Base-by-base conservation (phyloP, 2,797 vertebrate species). In the Melanotaenia nigrans region DNA sequence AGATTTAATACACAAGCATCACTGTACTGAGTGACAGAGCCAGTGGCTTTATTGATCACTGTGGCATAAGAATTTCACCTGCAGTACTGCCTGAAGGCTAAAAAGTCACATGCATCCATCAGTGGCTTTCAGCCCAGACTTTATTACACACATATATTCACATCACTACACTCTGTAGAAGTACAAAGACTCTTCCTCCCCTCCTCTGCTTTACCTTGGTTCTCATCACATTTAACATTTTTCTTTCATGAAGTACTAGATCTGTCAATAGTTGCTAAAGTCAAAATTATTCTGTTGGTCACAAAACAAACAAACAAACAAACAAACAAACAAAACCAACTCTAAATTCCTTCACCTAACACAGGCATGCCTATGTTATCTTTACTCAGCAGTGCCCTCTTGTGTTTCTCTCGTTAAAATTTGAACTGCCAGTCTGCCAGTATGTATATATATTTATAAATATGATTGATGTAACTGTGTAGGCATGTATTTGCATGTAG, bases 381-480 rank as follows among this genome's bases (percentile, higher is more conserved):
- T 63, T 62, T 25, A 63, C 58, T 45, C 61, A 78, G 64, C 65
- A 79, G 66, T 33, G 75, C 73, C 83, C 78, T 76, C 86, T 13
- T 61, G 54, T 77, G 85, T 74, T 71, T 38, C 7, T 49, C 7
- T 36, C 9, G 7, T 0, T 28, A 1, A 38, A 47, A 35, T 24
- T 2, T 32, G 35, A 38, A 24, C 5, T 16, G 2, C 32, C 16
- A 63, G 35, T 28, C 9, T 11, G n/a, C n/a, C n/a, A n/a, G 33
- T 8, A 11, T 38, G 9, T 38, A 28, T 28, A 28, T 28, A 28
- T 28, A 28, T 28, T 28, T 28, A 28, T 28, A 28, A 3, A 28
- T 28, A 28, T 28, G 28, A 28, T 28, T 28, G 28, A 28, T 28
- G 28, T 28, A 28, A 28, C 28, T 28, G 28, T 28, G 28, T 28